Evolutionary conservation across 1,140 invertebrate species (phyloP).

Genomic region (Apolygus lucorum): DNA sequence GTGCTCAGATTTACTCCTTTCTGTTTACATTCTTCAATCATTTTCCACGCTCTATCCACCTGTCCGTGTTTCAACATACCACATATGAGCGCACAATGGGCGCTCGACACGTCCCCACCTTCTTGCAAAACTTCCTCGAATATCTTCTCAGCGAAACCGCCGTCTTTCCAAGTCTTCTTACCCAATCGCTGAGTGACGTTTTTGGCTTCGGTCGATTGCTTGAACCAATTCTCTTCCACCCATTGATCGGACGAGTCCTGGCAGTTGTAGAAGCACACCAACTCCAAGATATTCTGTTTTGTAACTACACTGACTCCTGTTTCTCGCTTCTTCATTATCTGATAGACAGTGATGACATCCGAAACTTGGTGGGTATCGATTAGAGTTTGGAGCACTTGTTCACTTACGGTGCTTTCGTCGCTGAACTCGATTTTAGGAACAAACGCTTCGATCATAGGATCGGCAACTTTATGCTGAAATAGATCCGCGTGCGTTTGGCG

Average conservation of each 20-base stretch:
- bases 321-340: constrained; percentile 54
- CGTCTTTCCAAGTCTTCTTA: constrained; percentile 37
- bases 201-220: constrained; percentile 39
- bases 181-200: constrained; percentile 46
- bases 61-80: constrained; percentile 53
- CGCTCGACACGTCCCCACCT: constrained; percentile 30
- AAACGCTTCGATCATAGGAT: constrained; percentile 56
- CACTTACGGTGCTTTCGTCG: constrained; percentile 58
- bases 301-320: constrained; percentile 48
- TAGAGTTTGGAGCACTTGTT: constrained; percentile 50
- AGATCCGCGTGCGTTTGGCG: constrained; percentile 62
- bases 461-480: constrained; percentile 61
- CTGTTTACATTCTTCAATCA: constrained; percentile 57
- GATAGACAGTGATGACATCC: constrained; percentile 64
- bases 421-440: constrained; percentile 56
- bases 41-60: constrained; percentile 50
- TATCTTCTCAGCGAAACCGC: constrained; percentile 41
- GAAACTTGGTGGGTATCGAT: constrained; percentile 54
- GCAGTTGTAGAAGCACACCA: constrained; percentile 74
- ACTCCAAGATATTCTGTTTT: constrained; percentile 64
- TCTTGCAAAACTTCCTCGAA: not conserved
- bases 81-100: constrained; percentile 45
- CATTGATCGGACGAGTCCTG: constrained; percentile 56
- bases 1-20: constrained; percentile 54
- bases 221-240: constrained; percentile 70